Percentiles rank a stretch among this genome's conserved stretches.
phyloP scores from a whole-genome alignment of 2,797 vertebrate genomes.

The Lagodon rhomboides region DNA sequence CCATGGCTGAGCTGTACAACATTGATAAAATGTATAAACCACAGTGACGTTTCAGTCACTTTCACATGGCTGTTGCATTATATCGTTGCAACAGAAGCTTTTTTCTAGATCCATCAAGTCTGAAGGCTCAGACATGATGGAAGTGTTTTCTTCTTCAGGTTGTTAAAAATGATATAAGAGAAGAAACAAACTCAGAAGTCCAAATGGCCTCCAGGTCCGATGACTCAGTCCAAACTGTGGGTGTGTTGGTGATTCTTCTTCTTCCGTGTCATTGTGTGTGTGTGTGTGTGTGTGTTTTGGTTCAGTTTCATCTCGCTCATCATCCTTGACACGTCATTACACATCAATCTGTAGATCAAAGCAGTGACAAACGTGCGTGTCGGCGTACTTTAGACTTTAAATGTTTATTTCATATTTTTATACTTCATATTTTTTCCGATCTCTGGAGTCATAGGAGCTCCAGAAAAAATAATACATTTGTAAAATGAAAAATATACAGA shows the following conservation, averaged over 20 bases:
- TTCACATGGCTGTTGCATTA: background rate
- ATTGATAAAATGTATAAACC: background rate
- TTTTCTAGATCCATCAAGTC: background rate
- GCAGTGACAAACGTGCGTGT: background rate
- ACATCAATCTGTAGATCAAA: constrained; percentile 14
- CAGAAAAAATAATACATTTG: background rate
- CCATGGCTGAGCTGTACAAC: too few species aligned
- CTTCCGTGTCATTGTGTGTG: constrained; percentile 21
- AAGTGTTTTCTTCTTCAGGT: background rate
- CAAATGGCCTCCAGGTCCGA: constrained; percentile 31
- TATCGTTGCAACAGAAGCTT: background rate
- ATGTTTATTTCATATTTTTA: too few species aligned
- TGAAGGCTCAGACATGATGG: background rate
- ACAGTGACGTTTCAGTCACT: background rate
- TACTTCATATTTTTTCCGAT: background rate
- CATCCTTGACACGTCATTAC: constrained; percentile 4
- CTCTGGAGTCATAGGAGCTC: too few species aligned
- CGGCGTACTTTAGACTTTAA: background rate
- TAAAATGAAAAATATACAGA: background rate
- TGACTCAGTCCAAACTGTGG: constrained; percentile 63
- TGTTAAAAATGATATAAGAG: constrained; percentile 10
- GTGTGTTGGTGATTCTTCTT: constrained; percentile 52
- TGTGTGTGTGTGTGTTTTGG: constrained; percentile 21
- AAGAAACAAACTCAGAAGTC: constrained; percentile 32
- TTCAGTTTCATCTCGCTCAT: background rate